These are phyloP conservation scores for Promerops cafer DNA, from an alignment of 2,113 vertebrate species.

Conservation along the genomic window DNA sequence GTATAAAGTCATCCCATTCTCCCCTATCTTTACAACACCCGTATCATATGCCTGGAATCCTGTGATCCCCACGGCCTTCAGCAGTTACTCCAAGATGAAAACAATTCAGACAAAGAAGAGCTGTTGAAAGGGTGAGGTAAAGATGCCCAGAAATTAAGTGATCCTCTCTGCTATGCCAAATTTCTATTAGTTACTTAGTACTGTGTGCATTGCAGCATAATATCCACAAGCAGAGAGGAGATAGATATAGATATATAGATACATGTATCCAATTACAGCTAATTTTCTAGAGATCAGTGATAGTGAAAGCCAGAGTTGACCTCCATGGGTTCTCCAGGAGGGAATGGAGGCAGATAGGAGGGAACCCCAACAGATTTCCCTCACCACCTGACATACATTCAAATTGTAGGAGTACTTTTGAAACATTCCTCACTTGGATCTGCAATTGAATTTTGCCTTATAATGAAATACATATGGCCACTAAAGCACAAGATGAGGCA, in stretches of 20 bases:
- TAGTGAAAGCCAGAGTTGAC: background rate
- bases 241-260: rapidly evolving
- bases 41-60: background rate
- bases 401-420: background rate
- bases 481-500: background rate
- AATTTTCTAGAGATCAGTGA: background rate
- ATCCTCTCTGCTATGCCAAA: background rate
- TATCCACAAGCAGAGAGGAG: background rate
- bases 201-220: background rate
- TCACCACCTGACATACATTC: background rate
- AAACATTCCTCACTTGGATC: background rate
- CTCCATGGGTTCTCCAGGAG: background rate
- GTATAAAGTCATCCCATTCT: background rate
- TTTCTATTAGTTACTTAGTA: background rate
- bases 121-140: background rate
- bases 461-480: background rate
- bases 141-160: background rate
- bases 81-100: background rate
- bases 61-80: background rate
- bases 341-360: background rate
- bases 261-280: background rate
- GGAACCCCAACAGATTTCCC: background rate
- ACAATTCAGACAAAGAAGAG: background rate
- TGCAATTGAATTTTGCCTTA: background rate
- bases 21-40: background rate